A percentile compares a stretch with the other conserved stretches of the same genome.
phyloP scores from a whole-genome alignment of 2,797 vertebrate species.

The Chiroxiphia lanceolata region DNA sequence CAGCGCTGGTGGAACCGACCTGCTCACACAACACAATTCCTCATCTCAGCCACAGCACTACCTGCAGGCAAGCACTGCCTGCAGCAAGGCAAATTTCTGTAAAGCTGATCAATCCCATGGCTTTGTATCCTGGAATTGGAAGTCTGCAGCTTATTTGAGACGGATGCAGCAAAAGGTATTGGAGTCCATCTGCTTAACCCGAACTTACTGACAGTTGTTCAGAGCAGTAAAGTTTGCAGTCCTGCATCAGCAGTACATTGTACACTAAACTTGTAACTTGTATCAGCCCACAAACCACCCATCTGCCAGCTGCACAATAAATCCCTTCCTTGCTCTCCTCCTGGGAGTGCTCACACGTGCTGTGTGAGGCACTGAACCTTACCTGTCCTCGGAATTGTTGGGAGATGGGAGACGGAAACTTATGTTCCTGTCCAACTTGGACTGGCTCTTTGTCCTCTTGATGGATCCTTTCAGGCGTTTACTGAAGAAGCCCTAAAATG shows the following conservation, averaged over 20 bases:
- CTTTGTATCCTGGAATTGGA: not conserved
- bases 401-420: constrained; percentile 91
- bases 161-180: not conserved
- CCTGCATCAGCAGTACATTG: not conserved
- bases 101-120: not conserved
- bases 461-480: constrained; percentile 97
- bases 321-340: not conserved
- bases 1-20: not conserved
- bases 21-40: not conserved
- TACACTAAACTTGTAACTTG: not conserved
- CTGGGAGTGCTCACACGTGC: accelerated
- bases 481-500: constrained; percentile 92
- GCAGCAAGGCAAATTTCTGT: not conserved
- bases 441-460: constrained; percentile 97
- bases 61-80: not conserved
- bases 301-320: not conserved
- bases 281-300: not conserved
- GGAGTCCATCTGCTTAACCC: not conserved
- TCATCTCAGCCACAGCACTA: not conserved
- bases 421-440: constrained; percentile 91
- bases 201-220: not conserved
- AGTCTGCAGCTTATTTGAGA: not conserved
- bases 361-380: not conserved
- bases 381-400: constrained; percentile 88
- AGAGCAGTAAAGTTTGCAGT: not conserved